These are phyloP conservation scores for Brachyptera putata DNA, from an alignment of 2,888 invertebrate genomes.

Conservation along the genomic window DNA sequence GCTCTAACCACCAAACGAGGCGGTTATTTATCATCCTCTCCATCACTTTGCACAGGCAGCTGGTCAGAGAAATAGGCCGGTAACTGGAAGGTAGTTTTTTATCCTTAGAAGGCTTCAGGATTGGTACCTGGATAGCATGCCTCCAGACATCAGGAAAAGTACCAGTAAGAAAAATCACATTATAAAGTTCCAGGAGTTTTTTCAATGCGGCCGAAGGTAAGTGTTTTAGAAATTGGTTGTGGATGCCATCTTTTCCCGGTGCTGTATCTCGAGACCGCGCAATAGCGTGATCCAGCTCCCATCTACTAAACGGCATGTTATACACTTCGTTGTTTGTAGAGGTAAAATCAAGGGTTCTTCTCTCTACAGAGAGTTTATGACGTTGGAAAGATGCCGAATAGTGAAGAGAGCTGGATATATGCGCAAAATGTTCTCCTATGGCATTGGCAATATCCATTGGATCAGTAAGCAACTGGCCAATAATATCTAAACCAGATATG, in stretches of 20 bases:
- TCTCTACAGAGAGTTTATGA: background rate
- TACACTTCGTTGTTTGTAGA: conserved; percentile 2
- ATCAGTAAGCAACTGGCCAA: background rate
- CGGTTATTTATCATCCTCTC: conserved; percentile 35
- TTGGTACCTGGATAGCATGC: conserved; percentile 3
- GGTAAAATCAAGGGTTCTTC: background rate
- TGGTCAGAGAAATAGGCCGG: conserved; percentile 36
- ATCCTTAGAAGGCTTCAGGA: conserved; percentile 12
- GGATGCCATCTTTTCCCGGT: conserved; percentile 16
- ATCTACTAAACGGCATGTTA: conserved; percentile 8
- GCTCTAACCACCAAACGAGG: conserved; percentile 33
- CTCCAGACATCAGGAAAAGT: conserved; percentile 18
- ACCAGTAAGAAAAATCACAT: background rate
- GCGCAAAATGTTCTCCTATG: background rate
- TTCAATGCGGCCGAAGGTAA: background rate
- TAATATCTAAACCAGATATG: background rate
- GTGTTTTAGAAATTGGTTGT: conserved; percentile 9
- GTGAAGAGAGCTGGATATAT: background rate
- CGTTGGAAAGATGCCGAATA: background rate
- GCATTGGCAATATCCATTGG: background rate
- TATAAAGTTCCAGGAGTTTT: conserved; percentile 3
- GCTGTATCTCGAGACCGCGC: background rate
- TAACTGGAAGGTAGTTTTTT: conserved; percentile 25
- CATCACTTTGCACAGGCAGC: conserved; percentile 36
- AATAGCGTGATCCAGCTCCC: conserved; percentile 6